Evolutionary conservation across 1,140 invertebrate genomes (phyloP), one percentile per base, ranked within the genome.

Genomic region (Aphelenchoides besseyi): DNA sequence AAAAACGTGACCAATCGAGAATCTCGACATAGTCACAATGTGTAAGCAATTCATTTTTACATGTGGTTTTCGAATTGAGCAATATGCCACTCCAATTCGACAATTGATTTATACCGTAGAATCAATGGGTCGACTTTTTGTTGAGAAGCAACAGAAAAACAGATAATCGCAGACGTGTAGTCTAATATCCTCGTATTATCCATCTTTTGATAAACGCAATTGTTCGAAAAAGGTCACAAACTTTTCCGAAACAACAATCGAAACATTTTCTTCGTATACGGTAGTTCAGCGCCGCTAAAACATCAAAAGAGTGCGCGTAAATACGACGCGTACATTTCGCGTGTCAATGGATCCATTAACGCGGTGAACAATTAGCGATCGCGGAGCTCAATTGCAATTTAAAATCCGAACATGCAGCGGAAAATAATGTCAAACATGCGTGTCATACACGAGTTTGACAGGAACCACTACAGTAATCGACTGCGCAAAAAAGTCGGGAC

Each of bases 381-480:
- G 41, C 41, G 41, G 12, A 23, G 41, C 23, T 48, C 41, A 23
- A 48, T 48, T 48, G 12, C 41, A 48, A 48, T 48, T 23, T 23
- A 23, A 12, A 48, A 48, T 23, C 41, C 23, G 12, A 23, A 48
- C 41, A 48, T 48, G 12, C 41, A 48, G 12, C 41, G 12, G 41
- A n/a, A n/a, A n/a, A 41, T 33, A 59, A 33, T 59, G 55, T 59
- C 18, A 33, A 59, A 59, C 55, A 59, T 8, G 55, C 55, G 55
- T 59, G 55, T 59, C 5, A 59, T 8, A 28, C 55, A 8, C 5
- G 5, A 12, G 41, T 23, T 48, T 48, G n/a, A n/a, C n/a, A n/a
- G n/a, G n/a, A n/a, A n/a, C n/a, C n/a, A n/a, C n/a, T n/a, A n/a
- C n/a, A n/a, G n/a, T n/a, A n/a, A n/a, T n/a, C n/a, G n/a, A n/a